Conservation (phyloP, 2,113 vertebrate species). For the Pterocles orientalis region DNA sequence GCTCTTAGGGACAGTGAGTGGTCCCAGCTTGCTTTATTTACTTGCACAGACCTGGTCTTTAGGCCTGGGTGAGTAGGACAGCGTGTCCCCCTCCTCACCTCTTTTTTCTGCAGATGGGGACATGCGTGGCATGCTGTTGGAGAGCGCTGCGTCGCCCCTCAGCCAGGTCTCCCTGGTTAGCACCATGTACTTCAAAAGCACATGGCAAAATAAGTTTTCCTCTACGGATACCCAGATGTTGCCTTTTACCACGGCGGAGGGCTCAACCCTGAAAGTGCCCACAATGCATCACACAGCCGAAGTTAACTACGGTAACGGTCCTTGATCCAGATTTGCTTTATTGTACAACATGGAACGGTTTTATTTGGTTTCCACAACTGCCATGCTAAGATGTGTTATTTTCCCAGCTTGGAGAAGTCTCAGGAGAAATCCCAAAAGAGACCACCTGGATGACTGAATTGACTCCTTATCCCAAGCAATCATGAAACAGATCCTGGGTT, state of each 20-base stretch:
- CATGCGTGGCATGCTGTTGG: fast-evolving
- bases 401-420: neutral
- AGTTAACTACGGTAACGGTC: slow-evolving; percentile 85
- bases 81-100: neutral
- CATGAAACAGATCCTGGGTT: neutral
- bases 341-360: neutral
- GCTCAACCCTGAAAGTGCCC: slow-evolving; percentile 83
- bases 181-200: slow-evolving; percentile 84
- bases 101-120: slow-evolving; percentile 45
- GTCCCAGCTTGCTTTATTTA: neutral
- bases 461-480: neutral
- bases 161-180: slow-evolving; percentile 82
- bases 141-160: neutral
- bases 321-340: neutral
- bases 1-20: fast-evolving
- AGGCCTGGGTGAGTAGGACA: neutral
- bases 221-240: slow-evolving; percentile 81
- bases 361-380: neutral
- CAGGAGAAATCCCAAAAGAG: neutral
- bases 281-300: slow-evolving; percentile 87
- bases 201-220: slow-evolving; percentile 87
- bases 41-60: neutral
- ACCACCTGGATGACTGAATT: neutral
- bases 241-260: slow-evolving; percentile 81
- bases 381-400: neutral